phyloP scores from a whole-genome alignment of 2,888 invertebrate species.

The Hemaris fuciformis region DNA sequence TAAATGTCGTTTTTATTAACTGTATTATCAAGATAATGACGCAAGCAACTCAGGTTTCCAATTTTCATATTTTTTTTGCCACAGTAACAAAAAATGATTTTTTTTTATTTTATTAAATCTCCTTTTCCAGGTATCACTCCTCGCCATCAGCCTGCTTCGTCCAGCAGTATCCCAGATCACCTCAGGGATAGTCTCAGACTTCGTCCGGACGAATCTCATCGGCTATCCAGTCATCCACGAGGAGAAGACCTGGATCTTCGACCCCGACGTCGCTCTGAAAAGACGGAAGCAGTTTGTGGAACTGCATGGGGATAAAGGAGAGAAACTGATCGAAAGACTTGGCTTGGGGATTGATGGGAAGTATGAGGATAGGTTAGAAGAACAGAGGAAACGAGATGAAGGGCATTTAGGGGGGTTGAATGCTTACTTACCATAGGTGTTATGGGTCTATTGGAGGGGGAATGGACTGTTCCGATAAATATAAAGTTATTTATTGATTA shows the following conservation, averaged over 20 bases:
- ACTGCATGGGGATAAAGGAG: constrained; percentile 83
- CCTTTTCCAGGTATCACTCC: background rate
- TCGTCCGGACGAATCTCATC: constrained; percentile 77
- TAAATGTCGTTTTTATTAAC: no score
- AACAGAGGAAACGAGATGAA: constrained; percentile 78
- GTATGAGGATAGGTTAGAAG: constrained; percentile 74
- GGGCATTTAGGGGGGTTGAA: constrained; percentile 81
- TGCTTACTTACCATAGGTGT: constrained; percentile 48
- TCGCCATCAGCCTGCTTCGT: constrained; percentile 36
- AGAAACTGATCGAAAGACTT: constrained; percentile 83
- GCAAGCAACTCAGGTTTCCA: no score
- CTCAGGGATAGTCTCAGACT: constrained; percentile 52
- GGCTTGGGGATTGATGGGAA: constrained; percentile 84
- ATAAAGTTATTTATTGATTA: no score
- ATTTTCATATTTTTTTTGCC: no score
- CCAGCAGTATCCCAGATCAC: constrained; percentile 36
- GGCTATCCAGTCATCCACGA: constrained; percentile 84
- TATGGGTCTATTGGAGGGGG: background rate
- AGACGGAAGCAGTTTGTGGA: constrained; percentile 82
- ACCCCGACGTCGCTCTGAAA: constrained; percentile 83
- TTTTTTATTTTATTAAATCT: background rate
- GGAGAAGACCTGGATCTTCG: constrained; percentile 82
- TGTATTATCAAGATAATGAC: no score
- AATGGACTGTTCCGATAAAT: no score
- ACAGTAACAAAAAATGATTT: background rate